Evolutionary conservation across 2,797 vertebrate species (phyloP), one percentile per base, ranked within the genome.

Genomic region (Tachyglossus aculeatus): DNA sequence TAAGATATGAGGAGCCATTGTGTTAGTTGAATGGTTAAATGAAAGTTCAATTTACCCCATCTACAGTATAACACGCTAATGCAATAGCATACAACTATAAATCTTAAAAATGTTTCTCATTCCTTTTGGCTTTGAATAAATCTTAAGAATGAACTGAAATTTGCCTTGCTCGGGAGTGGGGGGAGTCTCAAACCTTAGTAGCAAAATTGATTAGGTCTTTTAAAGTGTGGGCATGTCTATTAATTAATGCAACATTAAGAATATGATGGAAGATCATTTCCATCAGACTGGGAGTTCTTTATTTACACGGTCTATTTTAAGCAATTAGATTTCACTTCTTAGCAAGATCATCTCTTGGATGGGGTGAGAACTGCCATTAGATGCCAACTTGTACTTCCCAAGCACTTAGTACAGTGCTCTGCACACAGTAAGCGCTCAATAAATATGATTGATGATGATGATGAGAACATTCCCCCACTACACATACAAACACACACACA

Each of bases 1-100:
- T 82, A 82, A 89, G 88, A 86, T 75, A 83, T 64, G 39, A 56
- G 25, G 3, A 87, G 55, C 22, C 22, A 63, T 87, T 88, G 80
- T 79, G 45, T 80, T 81, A 31, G 24, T 22, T 72, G 67, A 75
- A 80, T 24, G 19, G 19, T 32, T 82, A 74, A 83, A 77, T 71
- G 61, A 74, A 89, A 82, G 54, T 88, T 71, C 72, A 80, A 71
- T 75, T 86, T 81, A 64, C 57, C 55, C 65, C 67, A 74, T 77
- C 75, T 74, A 7, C 44, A 72, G n/a, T 73, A 52, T 72, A 69
- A 86, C 74, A 47, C 36, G 78, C 18, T 55, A 55, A 69, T 32
- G 43, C 47, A 67, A 64, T 62, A 65, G 27, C 27, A 78, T 5
- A 65, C 12, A 25, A 41, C 27, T 40, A 60, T 70, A 58, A 3